Conservation (phyloP, 2,797 vertebrate genomes). For the Coregonus suidteri region DNA sequence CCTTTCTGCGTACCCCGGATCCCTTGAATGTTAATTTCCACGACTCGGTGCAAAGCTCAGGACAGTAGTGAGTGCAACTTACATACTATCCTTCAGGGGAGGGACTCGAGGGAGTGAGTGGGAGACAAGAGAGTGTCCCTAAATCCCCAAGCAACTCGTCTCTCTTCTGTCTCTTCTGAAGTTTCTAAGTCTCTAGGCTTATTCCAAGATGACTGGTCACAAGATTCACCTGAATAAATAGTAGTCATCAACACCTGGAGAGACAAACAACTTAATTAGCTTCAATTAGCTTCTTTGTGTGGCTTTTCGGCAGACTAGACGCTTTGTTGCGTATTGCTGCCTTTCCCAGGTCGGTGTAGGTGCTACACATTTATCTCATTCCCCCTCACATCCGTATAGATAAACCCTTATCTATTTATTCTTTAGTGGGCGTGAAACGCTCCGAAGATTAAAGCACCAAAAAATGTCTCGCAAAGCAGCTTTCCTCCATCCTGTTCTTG, state of each 20-base stretch:
- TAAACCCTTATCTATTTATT: background rate
- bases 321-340: too few relatives aligned
- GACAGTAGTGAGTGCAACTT: slow-evolving; percentile 32
- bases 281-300: background rate
- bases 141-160: background rate
- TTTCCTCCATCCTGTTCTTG: background rate
- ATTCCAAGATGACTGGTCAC: background rate
- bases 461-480: background rate
- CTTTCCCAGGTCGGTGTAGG: too few relatives aligned
- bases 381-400: too few relatives aligned
- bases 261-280: background rate
- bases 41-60: slow-evolving; percentile 12
- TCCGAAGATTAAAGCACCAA: background rate
- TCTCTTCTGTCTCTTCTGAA: background rate
- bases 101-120: background rate
- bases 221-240: background rate
- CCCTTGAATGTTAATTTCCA: slow-evolving; percentile 47
- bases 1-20: slow-evolving; percentile 58
- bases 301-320: too few relatives aligned
- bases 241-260: background rate
- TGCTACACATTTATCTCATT: too few relatives aligned
- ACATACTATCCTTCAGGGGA: slow-evolving; percentile 16
- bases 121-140: slow-evolving; percentile 1
- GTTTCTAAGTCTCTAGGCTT: background rate
- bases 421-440: background rate